Base-by-base conservation (phyloP, 2,888 invertebrate species). In the Patella pellucida region DNA sequence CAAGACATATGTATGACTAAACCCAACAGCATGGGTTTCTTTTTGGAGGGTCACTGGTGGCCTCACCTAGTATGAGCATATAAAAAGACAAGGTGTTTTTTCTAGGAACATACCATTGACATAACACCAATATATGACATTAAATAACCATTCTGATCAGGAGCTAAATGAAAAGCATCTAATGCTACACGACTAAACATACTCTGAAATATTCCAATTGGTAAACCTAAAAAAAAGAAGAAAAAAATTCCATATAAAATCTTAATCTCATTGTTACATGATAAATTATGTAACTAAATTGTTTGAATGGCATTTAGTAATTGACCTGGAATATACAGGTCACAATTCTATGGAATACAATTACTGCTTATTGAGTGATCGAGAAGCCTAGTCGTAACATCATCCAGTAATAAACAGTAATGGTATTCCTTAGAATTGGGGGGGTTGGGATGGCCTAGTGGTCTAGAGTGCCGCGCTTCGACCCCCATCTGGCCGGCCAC, bases 141-240 rank as follows among this genome's bases (percentile, higher is more conserved):
- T 23, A 89, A 77, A 67, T 85, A 87, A n/a, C 89, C 89, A 83
- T 89, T 89, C 77, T 87, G 84, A 76, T 87, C 86, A 16, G 89
- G 83, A 16, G 85, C 82, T 50, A 89, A 78, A 31, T 86, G 81
- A 74, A 88, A 89, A 1, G 81, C 86, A 74, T 89, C 86, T 78
- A 89, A 81, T 77, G 89, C 88, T 74, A 89, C 84, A 1, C 89
- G 85, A 68, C 86, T 82, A 80, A 89, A 89, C 87, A 89, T 89
- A 68, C 86, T 86, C 76, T 89, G 89, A 76, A 89, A 89, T 9
- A 89, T 84, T 52, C 88, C 89, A 72, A 88, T 85, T 7, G 89
- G 89, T 62, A 89, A 78, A 50, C 88, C 89, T 89, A 84, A 1
- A 81, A 77, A 52, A 68, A 56, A 52, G 68, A 71, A 62, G 1